Conservation (phyloP, 2,888 invertebrate genomes). For the Exocentrus adspersus region DNA sequence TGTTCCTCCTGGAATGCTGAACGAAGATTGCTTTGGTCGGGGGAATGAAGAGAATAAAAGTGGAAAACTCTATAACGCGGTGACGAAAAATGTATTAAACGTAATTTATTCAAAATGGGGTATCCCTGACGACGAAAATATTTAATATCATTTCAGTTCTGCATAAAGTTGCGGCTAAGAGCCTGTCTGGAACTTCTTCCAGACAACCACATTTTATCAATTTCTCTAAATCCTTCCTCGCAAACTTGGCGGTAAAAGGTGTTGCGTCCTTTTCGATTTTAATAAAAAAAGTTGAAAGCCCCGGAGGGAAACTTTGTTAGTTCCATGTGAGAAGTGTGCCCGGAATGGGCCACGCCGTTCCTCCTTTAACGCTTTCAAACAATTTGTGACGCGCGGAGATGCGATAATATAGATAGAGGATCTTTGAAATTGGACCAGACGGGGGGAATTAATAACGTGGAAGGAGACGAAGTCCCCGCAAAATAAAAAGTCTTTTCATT, state of each 20-base stretch:
- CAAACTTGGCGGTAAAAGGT: conserved; percentile 17
- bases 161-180: conserved; percentile 9
- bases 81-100: neutral
- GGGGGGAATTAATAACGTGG: conserved; percentile 15
- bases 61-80: neutral
- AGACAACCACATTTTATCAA: conserved; percentile 1
- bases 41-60: neutral
- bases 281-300: conserved; percentile 23
- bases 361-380: conserved; percentile 19
- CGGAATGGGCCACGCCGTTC: neutral
- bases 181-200: neutral
- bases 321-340: conserved; percentile 13
- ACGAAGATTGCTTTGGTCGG: no score
- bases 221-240: conserved; percentile 6
- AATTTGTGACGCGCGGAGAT: conserved; percentile 16
- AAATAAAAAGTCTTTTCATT: conserved; percentile 5
- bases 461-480: neutral
- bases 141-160: conserved; percentile 8
- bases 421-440: conserved; percentile 24
- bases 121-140: neutral
- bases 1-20: no score
- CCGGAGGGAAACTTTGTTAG: conserved; percentile 19
- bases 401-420: conserved; percentile 23
- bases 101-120: neutral
- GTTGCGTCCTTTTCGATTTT: conserved; percentile 22